phyloP scores from a whole-genome alignment of 2,888 invertebrate species.

The Plusia festucae region DNA sequence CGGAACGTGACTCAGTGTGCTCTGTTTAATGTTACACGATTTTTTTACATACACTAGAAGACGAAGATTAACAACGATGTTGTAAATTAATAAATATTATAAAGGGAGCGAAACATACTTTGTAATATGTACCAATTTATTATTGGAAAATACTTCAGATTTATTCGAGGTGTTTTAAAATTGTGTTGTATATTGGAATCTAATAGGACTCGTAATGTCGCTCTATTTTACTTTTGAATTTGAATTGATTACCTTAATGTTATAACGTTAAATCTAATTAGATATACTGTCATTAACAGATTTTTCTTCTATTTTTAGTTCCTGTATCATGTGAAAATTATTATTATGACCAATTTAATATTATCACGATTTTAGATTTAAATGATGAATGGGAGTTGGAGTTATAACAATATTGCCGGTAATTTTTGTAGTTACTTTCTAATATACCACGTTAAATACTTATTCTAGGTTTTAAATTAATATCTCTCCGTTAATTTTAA shows the following conservation, averaged over 20 bases:
- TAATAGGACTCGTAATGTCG: no score
- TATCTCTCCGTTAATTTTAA: no score
- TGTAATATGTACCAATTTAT: not conserved
- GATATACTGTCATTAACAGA: no score
- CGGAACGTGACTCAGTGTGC: slow-evolving; percentile 48
- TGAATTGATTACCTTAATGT: no score
- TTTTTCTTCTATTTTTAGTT: no score
- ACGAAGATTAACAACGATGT: slow-evolving; percentile 12
- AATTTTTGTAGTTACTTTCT: not conserved
- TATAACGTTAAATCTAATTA: no score
- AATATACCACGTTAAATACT: no score
- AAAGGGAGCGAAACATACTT: not conserved
- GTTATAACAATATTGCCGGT: not conserved
- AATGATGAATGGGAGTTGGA: not conserved
- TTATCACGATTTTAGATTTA: not conserved
- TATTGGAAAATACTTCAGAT: not conserved
- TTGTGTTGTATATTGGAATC: no score
- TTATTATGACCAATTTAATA: no score
- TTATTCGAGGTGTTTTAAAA: not conserved
- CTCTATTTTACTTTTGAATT: no score
- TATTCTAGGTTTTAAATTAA: not conserved
- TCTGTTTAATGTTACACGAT: slow-evolving; percentile 54
- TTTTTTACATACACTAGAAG: slow-evolving; percentile 39
- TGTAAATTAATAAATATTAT: slow-evolving; percentile 1
- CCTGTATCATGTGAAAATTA: no score